Evolutionary conservation across 1,140 invertebrate genomes (phyloP).

Genomic region (Procambarus clarkii): DNA sequence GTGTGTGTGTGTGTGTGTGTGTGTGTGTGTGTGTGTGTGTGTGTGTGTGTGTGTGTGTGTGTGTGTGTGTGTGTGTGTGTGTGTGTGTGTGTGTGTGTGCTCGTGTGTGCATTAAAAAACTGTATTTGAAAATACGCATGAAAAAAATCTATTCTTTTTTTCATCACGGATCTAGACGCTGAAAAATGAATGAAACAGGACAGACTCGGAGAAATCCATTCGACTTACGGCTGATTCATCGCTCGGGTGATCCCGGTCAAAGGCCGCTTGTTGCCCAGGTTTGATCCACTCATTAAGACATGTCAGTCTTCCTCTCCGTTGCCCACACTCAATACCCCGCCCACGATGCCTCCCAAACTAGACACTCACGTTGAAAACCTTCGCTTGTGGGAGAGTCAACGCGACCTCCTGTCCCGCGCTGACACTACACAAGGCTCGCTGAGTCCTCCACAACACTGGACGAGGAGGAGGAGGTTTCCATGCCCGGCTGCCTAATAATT

Average conservation of each 20-base stretch:
- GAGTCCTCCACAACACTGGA: neutral
- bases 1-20: no score
- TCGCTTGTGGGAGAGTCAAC: neutral
- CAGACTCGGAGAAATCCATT: slow-evolving; percentile 31
- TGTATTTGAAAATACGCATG: no score
- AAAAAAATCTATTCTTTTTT: no score
- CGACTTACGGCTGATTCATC: slow-evolving; percentile 3
- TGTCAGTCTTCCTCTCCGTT: slow-evolving; percentile 28
- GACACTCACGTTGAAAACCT: neutral
- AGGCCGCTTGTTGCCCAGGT: slow-evolving; percentile 20
- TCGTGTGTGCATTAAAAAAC: no score
- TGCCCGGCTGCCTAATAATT: no score
- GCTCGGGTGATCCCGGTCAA: slow-evolving; percentile 5
- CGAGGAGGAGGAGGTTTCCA: neutral
- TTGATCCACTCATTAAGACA: slow-evolving; percentile 38
- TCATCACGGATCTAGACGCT: neutral
- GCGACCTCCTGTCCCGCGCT: neutral
- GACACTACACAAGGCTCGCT: neutral
- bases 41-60: no score
- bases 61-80: no score
- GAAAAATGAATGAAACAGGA: slow-evolving; percentile 1
- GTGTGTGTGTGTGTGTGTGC: no score
- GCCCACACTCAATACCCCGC: slow-evolving; percentile 2
- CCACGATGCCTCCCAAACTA: neutral
- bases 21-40: no score